A percentile compares a stretch with the other conserved stretches of the same genome.
phyloP scores from a whole-genome alignment of 2,797 vertebrate species.

The Smutsia temminckii region DNA sequence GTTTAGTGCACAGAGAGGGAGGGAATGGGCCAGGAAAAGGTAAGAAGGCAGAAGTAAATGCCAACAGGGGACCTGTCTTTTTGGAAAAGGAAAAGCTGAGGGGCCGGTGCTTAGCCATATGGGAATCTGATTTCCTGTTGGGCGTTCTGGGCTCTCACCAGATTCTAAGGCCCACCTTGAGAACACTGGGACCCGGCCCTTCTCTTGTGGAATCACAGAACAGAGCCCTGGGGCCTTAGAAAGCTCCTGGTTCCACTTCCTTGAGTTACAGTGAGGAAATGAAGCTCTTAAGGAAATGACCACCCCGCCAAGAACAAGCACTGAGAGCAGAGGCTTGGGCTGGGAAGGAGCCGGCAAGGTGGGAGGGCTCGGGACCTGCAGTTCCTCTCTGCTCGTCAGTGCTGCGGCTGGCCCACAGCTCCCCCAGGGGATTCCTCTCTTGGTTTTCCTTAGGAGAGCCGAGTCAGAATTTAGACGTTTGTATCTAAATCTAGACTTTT shows the following conservation, averaged over 20 bases:
- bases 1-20: background rate
- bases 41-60: background rate
- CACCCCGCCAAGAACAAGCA: background rate
- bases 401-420: background rate
- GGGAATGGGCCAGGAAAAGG: background rate
- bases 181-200: background rate
- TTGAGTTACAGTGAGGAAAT: fast-evolving
- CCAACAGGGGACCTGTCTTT: background rate
- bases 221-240: background rate
- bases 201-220: background rate
- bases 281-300: background rate
- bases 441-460: background rate
- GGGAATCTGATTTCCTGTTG: background rate
- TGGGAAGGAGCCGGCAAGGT: background rate
- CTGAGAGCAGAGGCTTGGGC: background rate
- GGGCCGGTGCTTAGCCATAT: background rate
- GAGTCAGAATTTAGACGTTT: background rate
- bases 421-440: no score
- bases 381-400: background rate
- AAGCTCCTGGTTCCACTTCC: background rate
- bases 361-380: fast-evolving
- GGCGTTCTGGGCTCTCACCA: background rate
- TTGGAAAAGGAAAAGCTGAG: background rate
- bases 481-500: background rate
- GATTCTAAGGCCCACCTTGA: background rate